Evolutionary conservation across 2,113 vertebrate species (phyloP), one percentile per base, ranked within the genome.

Genomic region (Dolichotis patagonum): DNA sequence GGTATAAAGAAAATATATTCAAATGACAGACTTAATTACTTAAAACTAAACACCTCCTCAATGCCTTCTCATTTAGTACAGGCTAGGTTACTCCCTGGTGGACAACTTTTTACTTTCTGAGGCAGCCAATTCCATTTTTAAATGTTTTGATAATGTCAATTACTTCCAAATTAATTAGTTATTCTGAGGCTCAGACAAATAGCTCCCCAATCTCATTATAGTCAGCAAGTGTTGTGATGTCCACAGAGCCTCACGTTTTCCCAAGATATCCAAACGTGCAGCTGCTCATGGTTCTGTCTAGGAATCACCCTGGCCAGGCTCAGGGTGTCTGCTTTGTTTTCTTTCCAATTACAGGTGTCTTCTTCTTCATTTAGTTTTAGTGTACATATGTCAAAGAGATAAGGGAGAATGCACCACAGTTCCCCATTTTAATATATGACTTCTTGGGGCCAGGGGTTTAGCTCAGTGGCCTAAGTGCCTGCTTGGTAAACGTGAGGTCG

Each of bases 41-140:
- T 87, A 84, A 95, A 82, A 81, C 38, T 52, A 85, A 95, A 85
- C 19, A 71, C 26, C 80, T 88, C 54, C 69, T 88, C 30, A 9
- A 2, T 65, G 22, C 20, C 52, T 80, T 16, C 19, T 38, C 65
- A 73, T 52, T 41, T 65, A 41, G 14, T 16, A 67, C 4, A 49
- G 62, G 19, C 60, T 56, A 54, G 14, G 81, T 94, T 69, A 88
- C 20, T 81, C 46, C 77, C 71, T 67, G 26, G 52, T 58, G 43
- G 52, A 71, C 38, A 83, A 54, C 49, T 35, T 38, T 56, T 30
- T 52, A 80, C 24, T 83, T 88, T 82, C n/a, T 14, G 12, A 88
- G 46, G 41, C 63, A 77, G 32, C 17, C 52, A 54, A 65, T 52
- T 92, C 14, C 20, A 69, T 81, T 56, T 94, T 49, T 19, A 56